Percentiles rank a stretch among this genome's conserved stretches.
phyloP scores from a whole-genome alignment of 1,140 invertebrate genomes.

The Pogonomyrmex californicus region DNA sequence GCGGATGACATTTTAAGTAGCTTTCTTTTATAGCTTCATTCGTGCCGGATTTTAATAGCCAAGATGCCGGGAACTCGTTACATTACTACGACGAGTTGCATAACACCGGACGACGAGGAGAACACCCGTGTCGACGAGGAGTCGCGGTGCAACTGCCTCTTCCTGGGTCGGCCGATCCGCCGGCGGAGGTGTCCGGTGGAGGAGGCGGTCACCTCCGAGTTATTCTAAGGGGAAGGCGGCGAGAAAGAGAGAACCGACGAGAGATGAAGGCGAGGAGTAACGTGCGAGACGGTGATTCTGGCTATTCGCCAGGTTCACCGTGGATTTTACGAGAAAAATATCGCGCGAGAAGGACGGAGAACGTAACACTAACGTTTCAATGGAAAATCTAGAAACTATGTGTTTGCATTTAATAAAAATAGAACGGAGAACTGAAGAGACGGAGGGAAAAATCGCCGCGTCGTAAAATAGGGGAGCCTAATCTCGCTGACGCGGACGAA shows the following conservation, averaged over 20 bases:
- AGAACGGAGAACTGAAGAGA: constrained; percentile 10
- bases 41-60: not conserved
- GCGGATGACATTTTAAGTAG: constrained; percentile 9
- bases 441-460: not conserved
- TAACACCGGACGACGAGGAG: constrained; percentile 73
- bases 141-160: constrained; percentile 81
- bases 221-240: constrained; percentile 83
- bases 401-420: constrained; percentile 25
- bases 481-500: constrained; percentile 10
- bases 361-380: constrained; percentile 2
- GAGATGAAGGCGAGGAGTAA: constrained; percentile 32
- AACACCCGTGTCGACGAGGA: constrained; percentile 79
- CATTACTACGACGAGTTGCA: constrained; percentile 63
- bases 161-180: constrained; percentile 75
- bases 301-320: constrained; percentile 74
- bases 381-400: not conserved
- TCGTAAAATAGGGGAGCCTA: not conserved
- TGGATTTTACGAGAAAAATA: constrained; percentile 63
- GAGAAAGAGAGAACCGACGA: constrained; percentile 55
- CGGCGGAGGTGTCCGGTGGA: constrained; percentile 69
- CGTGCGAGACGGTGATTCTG: constrained; percentile 67
- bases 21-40: constrained; percentile 36
- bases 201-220: constrained; percentile 85
- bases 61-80: constrained; percentile 30
- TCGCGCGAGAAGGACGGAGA: not conserved